phyloP scores from a whole-genome alignment of 2,113 vertebrate genomes.

The Pangasianodon hypophthalmus region DNA sequence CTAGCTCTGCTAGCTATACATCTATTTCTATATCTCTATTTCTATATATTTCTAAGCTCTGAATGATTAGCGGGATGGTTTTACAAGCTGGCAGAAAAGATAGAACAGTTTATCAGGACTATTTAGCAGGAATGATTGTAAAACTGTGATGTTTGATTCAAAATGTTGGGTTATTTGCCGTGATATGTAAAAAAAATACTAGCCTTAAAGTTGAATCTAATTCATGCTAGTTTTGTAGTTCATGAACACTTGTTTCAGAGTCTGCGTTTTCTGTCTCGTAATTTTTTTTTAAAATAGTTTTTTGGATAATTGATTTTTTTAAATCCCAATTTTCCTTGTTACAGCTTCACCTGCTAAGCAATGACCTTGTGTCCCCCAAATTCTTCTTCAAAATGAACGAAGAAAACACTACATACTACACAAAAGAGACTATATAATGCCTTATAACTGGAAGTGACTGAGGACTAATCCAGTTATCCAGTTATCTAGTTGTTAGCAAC shows the following conservation, averaged over 20 bases:
- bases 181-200: not conserved
- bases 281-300: not conserved
- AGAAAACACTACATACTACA: not conserved
- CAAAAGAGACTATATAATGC: not conserved
- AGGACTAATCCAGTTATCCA: not conserved
- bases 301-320: not conserved
- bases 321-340: not conserved
- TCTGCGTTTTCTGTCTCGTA: not conserved
- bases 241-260: not conserved
- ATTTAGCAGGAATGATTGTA: not conserved
- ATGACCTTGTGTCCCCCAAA: not conserved
- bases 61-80: not conserved
- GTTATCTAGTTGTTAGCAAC: not conserved
- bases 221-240: not conserved
- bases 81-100: not conserved
- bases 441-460: too few species aligned
- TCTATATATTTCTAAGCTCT: not conserved
- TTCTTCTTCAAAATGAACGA: not conserved
- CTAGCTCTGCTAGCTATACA: not conserved
- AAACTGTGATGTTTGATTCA: not conserved
- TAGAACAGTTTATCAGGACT: not conserved
- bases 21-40: too few species aligned
- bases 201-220: not conserved
- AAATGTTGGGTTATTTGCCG: not conserved
- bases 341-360: not conserved